Evolutionary conservation across 2,113 vertebrate genomes (phyloP), one percentile per base, ranked within the genome.

Genomic region (Pelecanoides urinatrix): DNA sequence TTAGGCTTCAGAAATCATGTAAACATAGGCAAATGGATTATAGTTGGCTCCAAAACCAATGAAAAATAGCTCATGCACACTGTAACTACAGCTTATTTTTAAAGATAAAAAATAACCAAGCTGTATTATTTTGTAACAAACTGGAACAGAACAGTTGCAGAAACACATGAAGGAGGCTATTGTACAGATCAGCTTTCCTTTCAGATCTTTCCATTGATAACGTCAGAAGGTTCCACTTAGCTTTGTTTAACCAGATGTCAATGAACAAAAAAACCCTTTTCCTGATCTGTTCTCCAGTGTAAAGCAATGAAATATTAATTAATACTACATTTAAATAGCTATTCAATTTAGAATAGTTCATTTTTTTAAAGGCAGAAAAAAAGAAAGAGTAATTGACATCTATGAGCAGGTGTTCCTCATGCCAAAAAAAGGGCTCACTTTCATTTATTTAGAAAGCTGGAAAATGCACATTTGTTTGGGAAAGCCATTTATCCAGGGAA

Each of bases 221-320:
- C 85, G 68, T 97, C 96, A 93, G 70, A 97, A 94, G 92, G 96
- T 92, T 96, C 87, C 93, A 95, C 63, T 94, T 84, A 90, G 94
- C 81, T 97, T 95, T 96, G 94, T 95, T 93, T 94, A 86, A 92
- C 38, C 81, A 98, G 84, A 94, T 96, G 86, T 94, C 92, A 94
- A 55, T 61, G 82, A 95, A 92, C 80, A 97, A 97, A 77, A 90
- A 80, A 59, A 0, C 5, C 53, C 50, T 94, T 91, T 77, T 85
- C 52, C 76, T 96, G 92, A 92, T 96, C 65, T 86, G 75, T 55
- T 86, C 58, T 70, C 93, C 80, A 93, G 81, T 79, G 92, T 77
- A 94, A 95, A 90, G 84, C 94, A 98, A 97, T 98, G 80, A 98
- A 97, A 98, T 93, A 98, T 98, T 98, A 97, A 98, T 96, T 97